These are phyloP conservation scores for Hystrix brachyura DNA, from an alignment of 2,113 vertebrate species.

Conservation along the genomic window DNA sequence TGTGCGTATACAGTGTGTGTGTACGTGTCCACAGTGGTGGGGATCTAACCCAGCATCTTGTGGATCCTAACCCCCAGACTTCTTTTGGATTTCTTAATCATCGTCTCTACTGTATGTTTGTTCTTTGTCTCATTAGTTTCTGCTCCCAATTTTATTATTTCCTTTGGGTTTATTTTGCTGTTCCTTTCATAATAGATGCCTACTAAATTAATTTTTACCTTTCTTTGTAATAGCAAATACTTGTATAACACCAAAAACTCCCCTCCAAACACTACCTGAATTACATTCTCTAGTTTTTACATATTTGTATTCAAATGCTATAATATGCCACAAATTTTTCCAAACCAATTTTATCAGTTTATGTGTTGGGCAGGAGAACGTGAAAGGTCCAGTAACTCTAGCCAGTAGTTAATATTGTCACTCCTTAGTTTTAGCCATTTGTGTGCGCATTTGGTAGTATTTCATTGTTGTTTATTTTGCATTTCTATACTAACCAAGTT, in stretches of 20 bases:
- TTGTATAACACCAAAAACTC: not conserved
- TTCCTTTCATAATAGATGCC: not conserved
- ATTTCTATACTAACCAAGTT: not conserved
- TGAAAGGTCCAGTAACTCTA: not conserved
- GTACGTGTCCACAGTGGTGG: too few species aligned
- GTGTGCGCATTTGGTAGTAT: not conserved
- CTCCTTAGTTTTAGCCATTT: not conserved
- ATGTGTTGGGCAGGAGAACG: not conserved
- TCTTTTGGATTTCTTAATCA: not conserved
- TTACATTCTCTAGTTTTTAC: not conserved
- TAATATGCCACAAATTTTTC: not conserved
- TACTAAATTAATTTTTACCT: not conserved
- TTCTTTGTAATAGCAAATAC: not conserved
- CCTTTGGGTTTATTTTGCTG: not conserved
- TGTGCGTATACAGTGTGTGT: too few species aligned
- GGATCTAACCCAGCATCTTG: not conserved
- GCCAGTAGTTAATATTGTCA: not conserved
- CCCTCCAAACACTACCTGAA: not conserved
- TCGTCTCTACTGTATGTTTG: not conserved
- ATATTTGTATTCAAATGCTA: not conserved
- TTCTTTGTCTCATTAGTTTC: not conserved
- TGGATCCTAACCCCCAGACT: not conserved
- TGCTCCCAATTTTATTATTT: not conserved
- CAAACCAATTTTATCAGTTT: not conserved
- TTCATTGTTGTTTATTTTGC: not conserved